These are phyloP conservation scores for Orbicella faveolata DNA, from an alignment of 64 coral and sea anemone genomes.

Conservation along the genomic window DNA sequence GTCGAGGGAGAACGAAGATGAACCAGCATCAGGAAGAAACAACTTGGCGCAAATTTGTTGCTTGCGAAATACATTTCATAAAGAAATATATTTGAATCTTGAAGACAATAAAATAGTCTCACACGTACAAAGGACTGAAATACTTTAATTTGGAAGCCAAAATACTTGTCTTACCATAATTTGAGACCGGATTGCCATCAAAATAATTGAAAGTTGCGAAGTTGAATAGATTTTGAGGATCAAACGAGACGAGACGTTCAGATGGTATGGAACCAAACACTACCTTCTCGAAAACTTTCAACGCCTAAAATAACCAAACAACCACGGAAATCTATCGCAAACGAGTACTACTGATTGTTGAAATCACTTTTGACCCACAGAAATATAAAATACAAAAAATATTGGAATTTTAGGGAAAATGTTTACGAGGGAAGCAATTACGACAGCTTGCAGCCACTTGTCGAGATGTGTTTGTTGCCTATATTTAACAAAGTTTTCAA, in stretches of 20 bases:
- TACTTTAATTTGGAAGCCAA: neutral
- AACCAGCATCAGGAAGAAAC: neutral
- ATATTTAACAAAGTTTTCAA: slow-evolving; percentile 66
- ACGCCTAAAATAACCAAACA: neutral
- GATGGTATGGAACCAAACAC: slow-evolving; percentile 1
- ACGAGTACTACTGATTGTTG: neutral
- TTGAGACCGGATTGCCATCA: neutral
- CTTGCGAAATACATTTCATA: neutral
- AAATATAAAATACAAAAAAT: slow-evolving; percentile 54
- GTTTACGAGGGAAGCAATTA: slow-evolving; percentile 93
- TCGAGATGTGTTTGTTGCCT: slow-evolving; percentile 98
- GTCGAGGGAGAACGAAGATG: slow-evolving; percentile 10
- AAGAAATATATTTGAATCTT: neutral
- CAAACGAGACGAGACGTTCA: neutral
- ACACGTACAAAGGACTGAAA: neutral
- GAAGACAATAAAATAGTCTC: neutral
- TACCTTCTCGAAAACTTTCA: neutral
- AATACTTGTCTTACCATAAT: neutral
- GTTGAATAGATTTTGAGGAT: slow-evolving; percentile 27
- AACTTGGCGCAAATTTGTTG: neutral
- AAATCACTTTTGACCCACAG: neutral
- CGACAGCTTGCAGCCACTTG: slow-evolving; percentile 66
- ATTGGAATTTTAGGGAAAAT: slow-evolving; percentile 72
- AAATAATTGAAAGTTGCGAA: slow-evolving; percentile 22
- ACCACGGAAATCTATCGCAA: slow-evolving; percentile 10